Percentiles rank a stretch among this genome's conserved stretches.
Evolutionary conservation across 1,140 invertebrate genomes (phyloP).

Genomic region (Dinoponera quadriceps): DNA sequence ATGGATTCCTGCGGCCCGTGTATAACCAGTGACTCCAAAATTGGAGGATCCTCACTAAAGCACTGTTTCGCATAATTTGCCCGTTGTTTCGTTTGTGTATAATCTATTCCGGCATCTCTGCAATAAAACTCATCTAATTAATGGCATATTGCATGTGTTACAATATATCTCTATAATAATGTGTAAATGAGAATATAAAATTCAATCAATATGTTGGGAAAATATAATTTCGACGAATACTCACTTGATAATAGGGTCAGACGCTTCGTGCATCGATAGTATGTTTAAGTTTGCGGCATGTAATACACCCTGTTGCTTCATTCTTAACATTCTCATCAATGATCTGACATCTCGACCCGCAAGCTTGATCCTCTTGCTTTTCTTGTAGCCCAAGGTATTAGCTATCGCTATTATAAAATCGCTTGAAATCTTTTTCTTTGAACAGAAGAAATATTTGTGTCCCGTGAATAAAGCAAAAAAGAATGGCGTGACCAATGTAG

Average conservation of each 20-base stretch:
- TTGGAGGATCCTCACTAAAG: constrained; percentile 74
- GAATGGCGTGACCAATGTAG: constrained; percentile 1
- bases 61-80: constrained; percentile 70
- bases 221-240: constrained; percentile 25
- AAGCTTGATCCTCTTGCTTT: constrained; percentile 70
- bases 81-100: constrained; percentile 76
- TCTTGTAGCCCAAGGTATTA: constrained; percentile 70
- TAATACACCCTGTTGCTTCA: constrained; percentile 66
- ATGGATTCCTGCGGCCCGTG: constrained; percentile 59
- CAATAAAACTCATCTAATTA: constrained; percentile 47
- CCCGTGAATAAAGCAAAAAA: constrained; percentile 76
- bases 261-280: constrained; percentile 42
- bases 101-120: constrained; percentile 77
- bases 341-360: constrained; percentile 78
- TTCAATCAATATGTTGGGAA: neutral
- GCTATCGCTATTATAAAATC: constrained; percentile 65
- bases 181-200: neutral
- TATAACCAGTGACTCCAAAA: constrained; percentile 72
- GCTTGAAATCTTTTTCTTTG: constrained; percentile 64
- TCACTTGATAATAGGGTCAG: constrained; percentile 66
- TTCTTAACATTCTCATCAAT: constrained; percentile 74
- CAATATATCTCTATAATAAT: too few relatives aligned
- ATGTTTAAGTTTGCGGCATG: constrained; percentile 45
- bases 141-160: too few relatives aligned
- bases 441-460: constrained; percentile 78